These are phyloP conservation scores for Geophilus truncorum DNA, from an alignment of 2,888 invertebrate genomes.

Conservation along the genomic window DNA sequence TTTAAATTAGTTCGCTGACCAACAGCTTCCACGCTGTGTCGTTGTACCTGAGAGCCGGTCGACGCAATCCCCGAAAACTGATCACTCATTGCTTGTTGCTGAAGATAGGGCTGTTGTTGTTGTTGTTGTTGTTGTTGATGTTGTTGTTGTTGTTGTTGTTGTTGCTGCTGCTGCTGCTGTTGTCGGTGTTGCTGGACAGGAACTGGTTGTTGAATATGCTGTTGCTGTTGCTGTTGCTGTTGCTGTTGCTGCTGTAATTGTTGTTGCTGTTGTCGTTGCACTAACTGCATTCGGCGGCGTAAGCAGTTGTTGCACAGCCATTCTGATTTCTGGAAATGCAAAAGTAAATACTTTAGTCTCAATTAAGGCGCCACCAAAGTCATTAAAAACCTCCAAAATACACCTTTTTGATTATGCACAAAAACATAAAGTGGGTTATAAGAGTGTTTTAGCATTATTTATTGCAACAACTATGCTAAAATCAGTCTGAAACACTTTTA, in stretches of 20 bases:
- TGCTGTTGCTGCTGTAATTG: constrained; percentile 36
- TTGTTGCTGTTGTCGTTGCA: constrained; percentile 38
- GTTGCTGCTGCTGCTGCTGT: constrained; percentile 25
- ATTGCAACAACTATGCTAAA: too few species aligned
- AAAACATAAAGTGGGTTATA: too few species aligned
- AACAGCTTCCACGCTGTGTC: not conserved
- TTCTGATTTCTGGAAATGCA: constrained; percentile 43
- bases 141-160: constrained; percentile 33
- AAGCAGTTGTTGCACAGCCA: constrained; percentile 47
- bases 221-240: constrained; percentile 32
- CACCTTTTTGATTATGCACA: too few species aligned
- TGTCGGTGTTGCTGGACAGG: not conserved
- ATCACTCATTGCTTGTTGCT: constrained; percentile 33
- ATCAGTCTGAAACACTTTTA: too few species aligned
- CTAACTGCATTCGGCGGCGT: constrained; percentile 42
- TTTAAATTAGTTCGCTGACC: not conserved
- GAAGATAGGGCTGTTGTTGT: constrained; percentile 32
- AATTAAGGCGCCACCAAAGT: too few species aligned
- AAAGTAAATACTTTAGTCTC: not conserved
- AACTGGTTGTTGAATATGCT: not conserved
- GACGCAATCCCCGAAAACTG: not conserved
- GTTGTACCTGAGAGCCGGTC: constrained; percentile 18
- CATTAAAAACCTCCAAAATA: too few species aligned
- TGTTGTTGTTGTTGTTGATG: constrained; percentile 37
- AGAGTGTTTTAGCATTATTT: too few species aligned